A percentile compares a stretch with the other conserved stretches of the same genome.
phyloP scores from a whole-genome alignment of 2,797 vertebrate genomes.

The Nothura maculosa region DNA sequence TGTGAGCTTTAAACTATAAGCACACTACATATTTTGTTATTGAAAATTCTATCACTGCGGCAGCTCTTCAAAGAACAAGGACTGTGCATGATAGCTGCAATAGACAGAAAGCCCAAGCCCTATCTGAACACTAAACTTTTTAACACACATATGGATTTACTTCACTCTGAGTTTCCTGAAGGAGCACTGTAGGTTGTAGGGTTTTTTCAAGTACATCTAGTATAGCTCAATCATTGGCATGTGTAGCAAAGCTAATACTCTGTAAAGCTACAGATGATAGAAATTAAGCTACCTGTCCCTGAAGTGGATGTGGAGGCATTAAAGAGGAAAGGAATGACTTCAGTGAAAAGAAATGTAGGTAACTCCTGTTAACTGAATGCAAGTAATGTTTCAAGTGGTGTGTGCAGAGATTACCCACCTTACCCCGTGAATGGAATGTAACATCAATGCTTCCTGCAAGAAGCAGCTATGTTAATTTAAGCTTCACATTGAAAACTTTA shows the following conservation, averaged over 20 bases:
- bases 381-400: slow-evolving; percentile 25
- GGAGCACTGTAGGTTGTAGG: slow-evolving; percentile 65
- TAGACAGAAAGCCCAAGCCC: slow-evolving; percentile 67
- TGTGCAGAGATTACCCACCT: slow-evolving; percentile 34
- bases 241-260: slow-evolving; percentile 76
- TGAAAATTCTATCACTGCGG: slow-evolving; percentile 63
- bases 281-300: slow-evolving; percentile 85
- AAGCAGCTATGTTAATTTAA: neutral
- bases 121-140: slow-evolving; percentile 66
- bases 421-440: neutral
- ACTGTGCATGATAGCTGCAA: slow-evolving; percentile 51
- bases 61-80: slow-evolving; percentile 74
- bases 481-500: slow-evolving; percentile 10
- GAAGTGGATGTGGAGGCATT: slow-evolving; percentile 79
- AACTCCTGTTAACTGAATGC: slow-evolving; percentile 44
- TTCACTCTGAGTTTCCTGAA: slow-evolving; percentile 82
- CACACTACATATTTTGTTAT: neutral
- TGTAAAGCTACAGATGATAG: slow-evolving; percentile 81
- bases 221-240: slow-evolving; percentile 76
- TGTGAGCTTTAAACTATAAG: neutral
- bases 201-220: slow-evolving; percentile 74
- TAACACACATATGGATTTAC: slow-evolving; percentile 83
- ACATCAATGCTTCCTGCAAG: neutral
- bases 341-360: slow-evolving; percentile 77
- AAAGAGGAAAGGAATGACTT: slow-evolving; percentile 73